A percentile compares a stretch with the other conserved stretches of the same genome.
These are phyloP conservation scores for Cephalopterus ornatus DNA, from an alignment of 2,113 vertebrate species.

Conservation along the genomic window DNA sequence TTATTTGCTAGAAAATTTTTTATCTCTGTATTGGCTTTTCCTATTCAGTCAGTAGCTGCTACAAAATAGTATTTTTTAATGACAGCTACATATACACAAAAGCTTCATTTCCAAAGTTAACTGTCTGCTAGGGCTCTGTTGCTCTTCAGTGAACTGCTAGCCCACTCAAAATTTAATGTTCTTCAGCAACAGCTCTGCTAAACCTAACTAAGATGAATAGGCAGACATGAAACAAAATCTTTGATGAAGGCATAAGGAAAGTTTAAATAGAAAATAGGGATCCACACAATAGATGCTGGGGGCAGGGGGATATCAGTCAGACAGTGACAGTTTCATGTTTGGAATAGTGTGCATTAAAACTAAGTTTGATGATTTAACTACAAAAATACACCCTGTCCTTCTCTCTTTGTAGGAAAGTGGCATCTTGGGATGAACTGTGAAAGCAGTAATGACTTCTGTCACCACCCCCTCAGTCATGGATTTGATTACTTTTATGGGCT, in stretches of 20 bases:
- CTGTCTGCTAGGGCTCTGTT: background rate
- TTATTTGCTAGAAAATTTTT: background rate
- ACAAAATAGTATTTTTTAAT: background rate
- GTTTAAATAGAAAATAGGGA: background rate
- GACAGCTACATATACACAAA: background rate
- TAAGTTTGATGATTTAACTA: background rate
- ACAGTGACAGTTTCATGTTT: background rate
- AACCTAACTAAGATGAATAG: background rate
- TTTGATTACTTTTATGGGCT: slow-evolving; percentile 87
- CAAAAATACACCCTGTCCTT: background rate
- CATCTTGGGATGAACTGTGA: slow-evolving; percentile 87
- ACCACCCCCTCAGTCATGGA: slow-evolving; percentile 85
- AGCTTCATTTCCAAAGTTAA: background rate
- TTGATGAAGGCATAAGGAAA: background rate
- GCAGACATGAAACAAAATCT: background rate
- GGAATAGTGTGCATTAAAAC: background rate
- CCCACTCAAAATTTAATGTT: background rate
- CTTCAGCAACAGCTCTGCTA: background rate
- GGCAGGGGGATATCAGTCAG: background rate
- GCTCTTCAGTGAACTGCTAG: background rate
- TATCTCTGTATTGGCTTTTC: background rate
- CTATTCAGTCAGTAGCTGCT: background rate
- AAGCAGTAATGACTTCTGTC: slow-evolving; percentile 82
- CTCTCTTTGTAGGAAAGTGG: slow-evolving; percentile 83
- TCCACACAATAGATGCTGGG: background rate